Evolutionary conservation across 2,113 vertebrate genomes (phyloP), one percentile per base, ranked within the genome.

Genomic region (Callospermophilus lateralis): DNA sequence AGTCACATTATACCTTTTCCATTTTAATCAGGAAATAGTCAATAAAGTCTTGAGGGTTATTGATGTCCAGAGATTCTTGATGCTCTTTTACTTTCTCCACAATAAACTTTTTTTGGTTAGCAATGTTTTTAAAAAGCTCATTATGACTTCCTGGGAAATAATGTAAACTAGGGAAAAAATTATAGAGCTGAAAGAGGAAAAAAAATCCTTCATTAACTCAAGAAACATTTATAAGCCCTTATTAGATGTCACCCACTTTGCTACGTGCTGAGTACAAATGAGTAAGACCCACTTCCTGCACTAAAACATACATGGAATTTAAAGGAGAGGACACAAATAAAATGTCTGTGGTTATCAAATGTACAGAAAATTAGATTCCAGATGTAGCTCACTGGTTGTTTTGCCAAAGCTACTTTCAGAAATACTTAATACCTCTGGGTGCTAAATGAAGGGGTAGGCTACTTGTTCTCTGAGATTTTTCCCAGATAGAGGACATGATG

Each of bases 1-100:
- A 90, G 74, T 53, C 0, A 42, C 89, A 61, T 0, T 98, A 17
- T 94, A 99, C 99, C 98, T 99, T 98, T 51, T 98, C 90, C 9
- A 98, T 98, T 98, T 98, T 98, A 72, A 98, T 97, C 88, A 99
- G 98, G 95, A 99, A 99, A 95, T 99, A 98, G 97, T 99, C 99
- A 1, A 99, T 99, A 86, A 98, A 99, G 87, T 99, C 99, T 63
- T 98, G 95, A 0, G 98, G 99, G 34, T 95, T 95, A 90, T 28
- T 97, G 2, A 93, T 84, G 30, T 99, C 98, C 61, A 99, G 90
- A 0, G 98, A 98, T 1, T 98, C 96, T 92, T 98, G 96, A 93
- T 99, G 99, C 78, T 98, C 95, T 61, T 98, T 96, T 85, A 99
- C 95, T 88, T 98, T 98, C 32, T 28, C 93, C 1, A 86, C 70